Evolutionary conservation across 2,888 invertebrate genomes (phyloP).

Genomic region (Gasteruption jaculator): DNA sequence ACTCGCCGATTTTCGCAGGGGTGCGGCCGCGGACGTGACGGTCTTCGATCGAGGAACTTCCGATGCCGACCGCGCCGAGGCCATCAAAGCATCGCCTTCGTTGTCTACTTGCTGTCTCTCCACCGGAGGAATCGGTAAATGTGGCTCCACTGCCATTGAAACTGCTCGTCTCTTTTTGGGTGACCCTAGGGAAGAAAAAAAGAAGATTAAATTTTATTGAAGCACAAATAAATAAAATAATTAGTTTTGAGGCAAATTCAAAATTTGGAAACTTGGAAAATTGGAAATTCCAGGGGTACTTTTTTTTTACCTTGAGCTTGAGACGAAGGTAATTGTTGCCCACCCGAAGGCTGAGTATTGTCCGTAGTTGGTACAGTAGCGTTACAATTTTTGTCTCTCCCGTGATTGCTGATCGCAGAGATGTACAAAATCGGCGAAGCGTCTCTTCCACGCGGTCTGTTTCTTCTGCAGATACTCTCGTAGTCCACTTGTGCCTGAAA

Average conservation of each 20-base stretch:
- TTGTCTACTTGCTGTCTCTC: slow-evolving; percentile 58
- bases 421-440: slow-evolving; percentile 42
- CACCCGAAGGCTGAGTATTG: slow-evolving; percentile 40
- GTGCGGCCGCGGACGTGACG: slow-evolving; percentile 32
- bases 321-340: slow-evolving; percentile 37
- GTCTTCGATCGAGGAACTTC: slow-evolving; percentile 44
- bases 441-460: slow-evolving; percentile 54
- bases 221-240: neutral
- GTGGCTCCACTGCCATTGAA: slow-evolving; percentile 52
- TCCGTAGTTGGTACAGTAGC: slow-evolving; percentile 57
- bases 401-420: slow-evolving; percentile 44
- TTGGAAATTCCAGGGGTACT: neutral
- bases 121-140: slow-evolving; percentile 34
- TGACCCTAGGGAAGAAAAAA: slow-evolving; percentile 39
- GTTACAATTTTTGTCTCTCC: slow-evolving; percentile 65
- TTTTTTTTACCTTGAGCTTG: slow-evolving; percentile 36
- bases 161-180: slow-evolving; percentile 53
- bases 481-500: slow-evolving; percentile 59
- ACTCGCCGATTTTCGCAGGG: slow-evolving; percentile 46
- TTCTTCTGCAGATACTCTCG: slow-evolving; percentile 60
- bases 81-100: slow-evolving; percentile 60
- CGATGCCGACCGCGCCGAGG: slow-evolving; percentile 55
- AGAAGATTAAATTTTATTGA: neutral
- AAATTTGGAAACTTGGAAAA: neutral
- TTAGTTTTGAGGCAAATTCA: neutral